Percentiles rank a stretch among this genome's conserved stretches.
Evolutionary conservation across 2,113 vertebrate species (phyloP).

Genomic region (Mesoclemmys tuberculata): DNA sequence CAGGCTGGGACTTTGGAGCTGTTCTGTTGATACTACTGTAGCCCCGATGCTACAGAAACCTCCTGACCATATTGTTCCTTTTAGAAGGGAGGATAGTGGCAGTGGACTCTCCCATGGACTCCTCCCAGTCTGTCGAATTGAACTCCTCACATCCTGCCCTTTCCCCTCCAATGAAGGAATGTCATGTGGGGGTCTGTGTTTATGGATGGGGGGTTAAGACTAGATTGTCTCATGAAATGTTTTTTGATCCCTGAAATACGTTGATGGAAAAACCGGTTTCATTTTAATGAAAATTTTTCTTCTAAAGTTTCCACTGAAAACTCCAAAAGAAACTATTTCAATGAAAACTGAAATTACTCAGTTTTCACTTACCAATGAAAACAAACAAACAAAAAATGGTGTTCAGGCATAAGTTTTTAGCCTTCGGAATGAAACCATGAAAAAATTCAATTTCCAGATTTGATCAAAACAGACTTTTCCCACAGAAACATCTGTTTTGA

Average conservation of each 20-base stretch:
- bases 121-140: neutral
- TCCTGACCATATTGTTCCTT: neutral
- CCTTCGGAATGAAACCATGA: neutral
- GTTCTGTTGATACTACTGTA: rapidly evolving
- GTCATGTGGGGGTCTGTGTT: neutral
- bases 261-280: rapidly evolving
- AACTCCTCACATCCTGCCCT: neutral
- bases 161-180: neutral
- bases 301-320: neutral
- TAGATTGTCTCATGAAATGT: neutral
- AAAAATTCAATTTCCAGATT: neutral
- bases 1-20: rapidly evolving
- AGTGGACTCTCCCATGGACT: neutral
- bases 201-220: neutral
- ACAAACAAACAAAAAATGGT: neutral
- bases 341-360: neutral
- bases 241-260: neutral
- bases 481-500: neutral
- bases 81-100: neutral
- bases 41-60: neutral
- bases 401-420: neutral
- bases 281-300: neutral
- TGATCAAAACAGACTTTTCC: neutral
- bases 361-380: neutral
- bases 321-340: neutral